Evolutionary conservation across 2,888 invertebrate species (phyloP).

Genomic region (Lycaena phlaeas): DNA sequence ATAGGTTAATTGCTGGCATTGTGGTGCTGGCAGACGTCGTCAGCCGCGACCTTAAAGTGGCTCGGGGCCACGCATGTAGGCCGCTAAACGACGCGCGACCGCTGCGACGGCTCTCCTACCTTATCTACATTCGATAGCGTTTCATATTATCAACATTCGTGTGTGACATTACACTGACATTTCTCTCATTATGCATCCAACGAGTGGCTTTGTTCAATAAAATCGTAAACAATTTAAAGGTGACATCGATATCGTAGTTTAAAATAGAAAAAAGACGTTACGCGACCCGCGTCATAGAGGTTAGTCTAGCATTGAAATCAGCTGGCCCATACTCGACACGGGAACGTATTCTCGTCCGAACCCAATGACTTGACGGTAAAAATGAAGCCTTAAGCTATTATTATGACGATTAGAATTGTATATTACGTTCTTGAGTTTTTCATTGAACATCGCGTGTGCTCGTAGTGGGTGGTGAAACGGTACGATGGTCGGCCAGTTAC

Average conservation of each 20-base stretch:
- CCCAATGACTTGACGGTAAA: background rate
- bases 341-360: too few relatives aligned
- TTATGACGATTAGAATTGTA: constrained; percentile 18
- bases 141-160: background rate
- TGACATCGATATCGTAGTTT: constrained; percentile 4
- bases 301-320: constrained; percentile 1
- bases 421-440: constrained; percentile 21
- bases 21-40: constrained; percentile 65
- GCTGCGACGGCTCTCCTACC: constrained; percentile 13
- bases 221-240: constrained; percentile 3
- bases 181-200: background rate
- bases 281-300: background rate
- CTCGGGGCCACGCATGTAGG: constrained; percentile 59
- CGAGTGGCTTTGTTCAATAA: background rate
- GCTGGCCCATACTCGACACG: too few relatives aligned
- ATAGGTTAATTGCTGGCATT: constrained; percentile 70
- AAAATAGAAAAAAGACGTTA: too few relatives aligned
- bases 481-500: constrained; percentile 37
- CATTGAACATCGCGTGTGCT: constrained; percentile 27
- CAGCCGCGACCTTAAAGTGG: constrained; percentile 63
- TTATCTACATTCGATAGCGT: constrained; percentile 9
- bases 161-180: constrained; percentile 5
- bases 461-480: constrained; percentile 38
- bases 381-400: constrained; percentile 9
- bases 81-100: constrained; percentile 35